Evolutionary conservation across 2,797 vertebrate genomes (phyloP).

Genomic region (Hapalemur alaotrensis): DNA sequence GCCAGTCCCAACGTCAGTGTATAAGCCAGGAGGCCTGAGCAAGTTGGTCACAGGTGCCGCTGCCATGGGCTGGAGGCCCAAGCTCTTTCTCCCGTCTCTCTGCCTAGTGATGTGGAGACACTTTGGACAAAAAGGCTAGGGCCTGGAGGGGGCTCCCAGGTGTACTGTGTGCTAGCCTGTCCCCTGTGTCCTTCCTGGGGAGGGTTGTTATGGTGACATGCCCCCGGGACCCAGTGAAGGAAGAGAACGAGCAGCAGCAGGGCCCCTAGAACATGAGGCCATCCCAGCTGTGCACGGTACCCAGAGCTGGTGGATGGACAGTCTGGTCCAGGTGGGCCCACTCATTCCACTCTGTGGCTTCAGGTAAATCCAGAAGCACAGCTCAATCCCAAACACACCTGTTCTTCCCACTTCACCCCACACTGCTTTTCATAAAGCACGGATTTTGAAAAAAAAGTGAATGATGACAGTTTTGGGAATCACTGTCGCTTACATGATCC

Average conservation of each 20-base stretch:
- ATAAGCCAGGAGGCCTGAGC: background rate
- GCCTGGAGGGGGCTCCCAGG: background rate
- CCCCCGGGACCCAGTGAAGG: background rate
- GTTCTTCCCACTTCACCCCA: background rate
- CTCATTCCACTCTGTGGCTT: background rate
- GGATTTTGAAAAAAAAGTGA: background rate
- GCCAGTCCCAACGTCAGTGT: background rate
- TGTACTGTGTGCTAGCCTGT: background rate
- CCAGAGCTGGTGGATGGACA: background rate
- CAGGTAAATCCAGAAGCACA: background rate
- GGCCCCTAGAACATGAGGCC: background rate
- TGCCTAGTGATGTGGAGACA: background rate
- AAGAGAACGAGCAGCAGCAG: background rate
- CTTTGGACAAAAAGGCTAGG: background rate
- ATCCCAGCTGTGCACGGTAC: background rate
- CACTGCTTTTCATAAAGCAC: background rate
- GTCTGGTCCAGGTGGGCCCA: background rate
- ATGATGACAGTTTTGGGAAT: background rate
- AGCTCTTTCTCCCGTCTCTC: background rate
- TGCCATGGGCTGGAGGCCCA: background rate
- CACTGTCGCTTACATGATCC: no score
- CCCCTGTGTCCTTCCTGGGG: background rate
- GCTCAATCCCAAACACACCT: background rate
- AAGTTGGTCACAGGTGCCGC: no score
- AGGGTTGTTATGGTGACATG: background rate